Percentiles rank a stretch among this genome's conserved stretches.
Evolutionary conservation across 2,797 vertebrate genomes (phyloP).

Genomic region (Chiloscyllium punctatum): DNA sequence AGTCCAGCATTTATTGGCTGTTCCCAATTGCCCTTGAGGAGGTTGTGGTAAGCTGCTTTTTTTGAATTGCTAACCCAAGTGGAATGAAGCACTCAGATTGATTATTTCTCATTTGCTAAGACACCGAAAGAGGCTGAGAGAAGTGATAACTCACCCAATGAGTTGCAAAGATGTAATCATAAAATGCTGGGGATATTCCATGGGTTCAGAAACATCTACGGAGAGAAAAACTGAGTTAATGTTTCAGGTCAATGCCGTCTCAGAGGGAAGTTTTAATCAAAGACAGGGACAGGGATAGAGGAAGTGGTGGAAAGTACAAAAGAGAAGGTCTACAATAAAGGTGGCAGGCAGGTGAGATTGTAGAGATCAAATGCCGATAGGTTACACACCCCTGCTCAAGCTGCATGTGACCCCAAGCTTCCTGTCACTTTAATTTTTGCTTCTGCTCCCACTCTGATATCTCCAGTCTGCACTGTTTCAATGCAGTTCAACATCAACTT

Average conservation of each 20-base stretch:
- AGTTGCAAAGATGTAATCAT: neutral
- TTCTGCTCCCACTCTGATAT: neutral
- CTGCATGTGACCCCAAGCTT: too few species aligned
- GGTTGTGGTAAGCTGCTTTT: too few species aligned
- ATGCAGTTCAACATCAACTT: too few species aligned
- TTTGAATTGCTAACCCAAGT: neutral
- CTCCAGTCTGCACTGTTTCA: too few species aligned
- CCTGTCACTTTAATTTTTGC: neutral
- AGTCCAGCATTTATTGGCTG: too few species aligned
- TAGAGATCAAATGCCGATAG: neutral
- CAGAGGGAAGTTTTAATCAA: neutral
- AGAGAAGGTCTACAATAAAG: neutral
- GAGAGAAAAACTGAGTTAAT: neutral
- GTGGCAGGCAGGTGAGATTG: neutral
- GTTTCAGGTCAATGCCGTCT: neutral
- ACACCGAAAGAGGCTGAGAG: neutral
- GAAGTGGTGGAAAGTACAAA: neutral
- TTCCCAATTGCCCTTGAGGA: too few species aligned
- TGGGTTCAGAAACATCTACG: neutral
- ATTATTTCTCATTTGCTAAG: neutral
- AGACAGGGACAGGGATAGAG: neutral
- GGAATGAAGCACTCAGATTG: neutral
- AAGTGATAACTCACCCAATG: neutral
- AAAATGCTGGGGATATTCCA: neutral
- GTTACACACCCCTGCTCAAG: neutral